Percentiles rank a stretch among this genome's conserved stretches.
Conservation (phyloP, 2,113 vertebrate genomes). For the Anarhynchus alexandrinus region DNA sequence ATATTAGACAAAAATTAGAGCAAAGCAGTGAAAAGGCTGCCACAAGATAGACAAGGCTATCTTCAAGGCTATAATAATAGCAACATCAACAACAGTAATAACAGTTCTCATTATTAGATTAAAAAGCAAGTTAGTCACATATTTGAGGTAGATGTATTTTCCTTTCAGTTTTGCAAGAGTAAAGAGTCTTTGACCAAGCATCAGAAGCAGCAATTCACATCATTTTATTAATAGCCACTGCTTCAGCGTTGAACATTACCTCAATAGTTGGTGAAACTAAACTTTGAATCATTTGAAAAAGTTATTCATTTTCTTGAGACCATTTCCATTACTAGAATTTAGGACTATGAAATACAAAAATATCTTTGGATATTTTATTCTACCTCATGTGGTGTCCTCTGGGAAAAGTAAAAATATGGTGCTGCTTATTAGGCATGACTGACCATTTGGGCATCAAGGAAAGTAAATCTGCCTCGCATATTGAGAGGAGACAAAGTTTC, state of each 20-base stretch:
- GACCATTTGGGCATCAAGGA: neutral
- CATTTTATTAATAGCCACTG: neutral
- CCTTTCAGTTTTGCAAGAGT: neutral
- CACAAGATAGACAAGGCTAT: neutral
- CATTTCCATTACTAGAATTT: neutral
- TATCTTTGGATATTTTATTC: neutral
- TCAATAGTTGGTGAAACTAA: neutral
- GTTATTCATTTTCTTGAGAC: neutral
- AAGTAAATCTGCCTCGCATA: neutral
- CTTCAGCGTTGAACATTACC: neutral
- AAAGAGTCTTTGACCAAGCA: neutral
- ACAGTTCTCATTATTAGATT: neutral
- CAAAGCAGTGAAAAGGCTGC: neutral
- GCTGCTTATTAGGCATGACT: neutral
- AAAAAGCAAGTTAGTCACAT: neutral
- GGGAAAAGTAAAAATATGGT: neutral
- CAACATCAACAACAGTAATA: neutral
- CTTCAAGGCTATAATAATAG: neutral
- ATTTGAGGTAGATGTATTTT: neutral
- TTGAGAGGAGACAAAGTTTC: neutral
- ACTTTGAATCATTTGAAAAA: neutral
- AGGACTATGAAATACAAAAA: neutral
- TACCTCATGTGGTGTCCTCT: neutral
- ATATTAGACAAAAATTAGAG: neutral
- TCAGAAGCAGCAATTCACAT: neutral